Evolutionary conservation across 2,797 vertebrate genomes (phyloP).

Genomic region (Ciconia nigra): DNA sequence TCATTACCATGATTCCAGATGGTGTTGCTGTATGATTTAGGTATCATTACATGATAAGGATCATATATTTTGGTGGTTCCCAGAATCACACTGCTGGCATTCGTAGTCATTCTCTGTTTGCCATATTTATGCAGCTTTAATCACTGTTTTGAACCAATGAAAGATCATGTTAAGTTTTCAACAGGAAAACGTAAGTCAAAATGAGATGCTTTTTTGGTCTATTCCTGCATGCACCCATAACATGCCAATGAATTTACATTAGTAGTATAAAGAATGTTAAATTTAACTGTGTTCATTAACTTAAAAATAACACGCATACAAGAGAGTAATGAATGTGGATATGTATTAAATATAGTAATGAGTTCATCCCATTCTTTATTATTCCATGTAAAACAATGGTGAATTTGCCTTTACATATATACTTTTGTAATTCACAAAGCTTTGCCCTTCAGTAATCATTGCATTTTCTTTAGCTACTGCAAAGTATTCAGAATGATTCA

Average conservation of each 20-base stretch:
- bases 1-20: not conserved
- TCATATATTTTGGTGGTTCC: not conserved
- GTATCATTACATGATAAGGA: not conserved
- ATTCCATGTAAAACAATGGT: not conserved
- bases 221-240: not conserved
- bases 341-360: not conserved
- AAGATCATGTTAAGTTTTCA: not conserved
- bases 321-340: not conserved
- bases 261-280: not conserved
- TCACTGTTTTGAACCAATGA: not conserved
- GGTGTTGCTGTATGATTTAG: not conserved
- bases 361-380: not conserved
- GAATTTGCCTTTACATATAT: not conserved
- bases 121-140: not conserved
- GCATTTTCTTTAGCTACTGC: not conserved
- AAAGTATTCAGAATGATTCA: not conserved
- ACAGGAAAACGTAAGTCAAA: not conserved
- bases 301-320: not conserved
- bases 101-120: not conserved
- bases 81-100: not conserved
- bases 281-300: not conserved
- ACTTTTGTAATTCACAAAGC: not conserved
- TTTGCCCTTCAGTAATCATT: not conserved
- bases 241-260: not conserved
- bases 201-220: not conserved